Percentiles rank a stretch among this genome's conserved stretches.
Conservation (phyloP, 2,797 vertebrate genomes). For the Pristis pectinata region DNA sequence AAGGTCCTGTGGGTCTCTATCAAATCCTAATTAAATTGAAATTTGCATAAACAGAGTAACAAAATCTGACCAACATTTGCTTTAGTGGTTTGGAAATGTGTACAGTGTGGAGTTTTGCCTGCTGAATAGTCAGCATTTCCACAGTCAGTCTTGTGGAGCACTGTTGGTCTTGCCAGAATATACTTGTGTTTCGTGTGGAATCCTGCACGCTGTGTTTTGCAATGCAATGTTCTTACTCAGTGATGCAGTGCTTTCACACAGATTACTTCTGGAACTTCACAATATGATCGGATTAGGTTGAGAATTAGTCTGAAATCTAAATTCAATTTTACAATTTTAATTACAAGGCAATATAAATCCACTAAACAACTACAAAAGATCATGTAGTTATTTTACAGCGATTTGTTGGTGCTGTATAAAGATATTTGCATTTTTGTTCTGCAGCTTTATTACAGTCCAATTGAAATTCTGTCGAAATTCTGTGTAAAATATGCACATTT, state of each 20-base stretch:
- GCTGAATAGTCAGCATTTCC: neutral
- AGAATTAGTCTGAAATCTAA: neutral
- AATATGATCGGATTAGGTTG: neutral
- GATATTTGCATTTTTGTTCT: neutral
- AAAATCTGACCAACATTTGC: neutral
- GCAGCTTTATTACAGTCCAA: neutral
- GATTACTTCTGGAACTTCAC: neutral
- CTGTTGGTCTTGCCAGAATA: neutral
- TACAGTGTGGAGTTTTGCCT: neutral
- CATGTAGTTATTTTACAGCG: neutral
- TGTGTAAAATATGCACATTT: neutral
- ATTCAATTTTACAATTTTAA: neutral
- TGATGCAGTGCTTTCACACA: neutral
- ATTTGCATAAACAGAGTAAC: too few species aligned
- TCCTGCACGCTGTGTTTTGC: neutral
- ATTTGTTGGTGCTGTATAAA: neutral
- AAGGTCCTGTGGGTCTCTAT: too few species aligned
- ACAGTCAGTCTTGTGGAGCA: neutral
- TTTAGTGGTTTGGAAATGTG: neutral
- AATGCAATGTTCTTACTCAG: neutral
- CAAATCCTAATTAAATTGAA: too few species aligned
- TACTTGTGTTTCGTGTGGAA: neutral
- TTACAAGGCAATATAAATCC: neutral
- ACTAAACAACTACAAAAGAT: neutral
- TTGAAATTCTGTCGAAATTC: neutral